These are phyloP conservation scores for Aphodius granarius DNA, from an alignment of 2,888 invertebrate species.

Conservation along the genomic window DNA sequence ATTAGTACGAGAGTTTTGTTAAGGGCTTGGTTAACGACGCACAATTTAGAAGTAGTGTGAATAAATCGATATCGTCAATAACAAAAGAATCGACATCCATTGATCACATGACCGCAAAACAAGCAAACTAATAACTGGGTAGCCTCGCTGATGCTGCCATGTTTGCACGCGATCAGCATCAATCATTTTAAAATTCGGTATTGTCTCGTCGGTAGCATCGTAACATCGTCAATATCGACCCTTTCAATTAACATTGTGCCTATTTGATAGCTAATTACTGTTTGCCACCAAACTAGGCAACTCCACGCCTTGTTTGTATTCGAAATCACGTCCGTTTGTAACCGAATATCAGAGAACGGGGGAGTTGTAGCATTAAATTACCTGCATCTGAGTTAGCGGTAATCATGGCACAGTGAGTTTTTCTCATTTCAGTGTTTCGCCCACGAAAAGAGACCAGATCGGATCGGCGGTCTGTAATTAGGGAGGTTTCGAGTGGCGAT, in stretches of 20 bases:
- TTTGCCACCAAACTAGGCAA: not conserved
- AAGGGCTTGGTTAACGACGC: too few species aligned
- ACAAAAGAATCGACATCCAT: too few species aligned
- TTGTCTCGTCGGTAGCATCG: not conserved
- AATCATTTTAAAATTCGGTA: not conserved
- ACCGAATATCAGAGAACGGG: not conserved
- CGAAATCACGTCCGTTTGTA: not conserved
- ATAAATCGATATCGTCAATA: too few species aligned
- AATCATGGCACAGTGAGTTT: not conserved
- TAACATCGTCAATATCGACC: not conserved
- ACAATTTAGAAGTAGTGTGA: too few species aligned
- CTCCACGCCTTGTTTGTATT: not conserved
- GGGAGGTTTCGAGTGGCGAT: not conserved
- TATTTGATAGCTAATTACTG: not conserved
- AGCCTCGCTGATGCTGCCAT: too few species aligned
- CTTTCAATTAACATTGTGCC: not conserved
- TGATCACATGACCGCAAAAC: too few species aligned
- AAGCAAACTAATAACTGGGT: too few species aligned
- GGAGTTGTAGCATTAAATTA: not conserved
- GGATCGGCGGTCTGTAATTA: not conserved
- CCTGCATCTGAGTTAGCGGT: not conserved
- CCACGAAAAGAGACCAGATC: not conserved
- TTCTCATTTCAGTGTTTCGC: not conserved
- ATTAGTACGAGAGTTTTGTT: too few species aligned
- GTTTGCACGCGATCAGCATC: not conserved